A percentile compares a stretch with the other conserved stretches of the same genome.
phyloP scores from a whole-genome alignment of 2,888 invertebrate species.

The Parnassius orleans region DNA sequence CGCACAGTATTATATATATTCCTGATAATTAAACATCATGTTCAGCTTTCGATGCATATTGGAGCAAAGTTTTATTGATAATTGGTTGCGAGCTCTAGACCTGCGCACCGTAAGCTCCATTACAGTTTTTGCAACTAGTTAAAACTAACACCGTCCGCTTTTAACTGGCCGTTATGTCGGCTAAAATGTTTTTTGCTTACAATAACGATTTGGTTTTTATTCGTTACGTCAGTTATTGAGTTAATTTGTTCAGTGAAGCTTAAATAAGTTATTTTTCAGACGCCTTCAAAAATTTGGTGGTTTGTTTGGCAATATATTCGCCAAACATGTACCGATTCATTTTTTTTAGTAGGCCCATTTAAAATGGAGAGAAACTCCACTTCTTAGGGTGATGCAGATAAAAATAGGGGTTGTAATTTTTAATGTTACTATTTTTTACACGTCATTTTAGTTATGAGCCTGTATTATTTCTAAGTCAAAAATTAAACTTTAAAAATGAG shows the following conservation, averaged over 20 bases:
- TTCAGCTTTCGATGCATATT: conserved; percentile 5
- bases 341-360: no score
- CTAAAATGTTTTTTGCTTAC: conserved; percentile 5
- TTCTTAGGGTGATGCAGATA: no score
- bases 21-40: neutral
- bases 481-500: no score
- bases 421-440: no score
- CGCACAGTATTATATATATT: neutral
- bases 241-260: neutral
- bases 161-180: conserved; percentile 5
- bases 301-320: no score
- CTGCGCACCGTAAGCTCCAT: conserved; percentile 4
- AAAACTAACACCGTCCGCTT: conserved; percentile 12
- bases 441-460: no score
- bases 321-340: no score
- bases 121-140: conserved; percentile 16
- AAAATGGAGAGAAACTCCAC: no score
- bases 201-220: conserved; percentile 1
- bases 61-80: conserved; percentile 14
- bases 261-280: no score
- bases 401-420: no score
- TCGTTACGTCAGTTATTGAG: neutral
- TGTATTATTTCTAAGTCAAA: no score
- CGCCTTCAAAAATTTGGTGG: no score
- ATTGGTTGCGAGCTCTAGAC: neutral